These are phyloP conservation scores for Amphipoea oculea DNA, from an alignment of 2,888 invertebrate genomes.

Conservation along the genomic window DNA sequence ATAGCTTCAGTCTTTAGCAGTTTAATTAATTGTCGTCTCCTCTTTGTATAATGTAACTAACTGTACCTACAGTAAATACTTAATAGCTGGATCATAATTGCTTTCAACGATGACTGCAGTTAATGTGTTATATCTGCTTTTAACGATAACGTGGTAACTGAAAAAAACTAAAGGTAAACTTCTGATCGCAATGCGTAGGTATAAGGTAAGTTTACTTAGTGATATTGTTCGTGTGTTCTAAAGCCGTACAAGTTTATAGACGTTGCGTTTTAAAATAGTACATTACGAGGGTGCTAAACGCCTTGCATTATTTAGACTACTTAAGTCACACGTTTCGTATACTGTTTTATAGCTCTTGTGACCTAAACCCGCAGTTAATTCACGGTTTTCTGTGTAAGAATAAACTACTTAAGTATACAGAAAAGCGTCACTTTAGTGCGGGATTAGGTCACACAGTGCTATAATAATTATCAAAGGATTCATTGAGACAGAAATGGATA, in stretches of 20 bases:
- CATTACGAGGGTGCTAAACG: too few relatives aligned
- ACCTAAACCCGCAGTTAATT: too few relatives aligned
- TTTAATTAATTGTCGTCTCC: not conserved
- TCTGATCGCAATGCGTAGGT: not conserved
- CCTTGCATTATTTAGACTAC: too few relatives aligned
- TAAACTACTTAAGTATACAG: too few relatives aligned
- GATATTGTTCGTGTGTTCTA: not conserved
- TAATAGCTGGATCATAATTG: not conserved
- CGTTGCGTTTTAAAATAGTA: not conserved
- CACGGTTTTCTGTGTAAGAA: too few relatives aligned
- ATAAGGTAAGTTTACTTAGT: not conserved
- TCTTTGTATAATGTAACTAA: not conserved
- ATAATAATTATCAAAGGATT: not conserved
- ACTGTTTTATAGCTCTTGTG: too few relatives aligned
- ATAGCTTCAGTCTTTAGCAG: too few relatives aligned
- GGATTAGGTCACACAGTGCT: too few relatives aligned
- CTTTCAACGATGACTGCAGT: not conserved
- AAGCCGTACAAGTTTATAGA: not conserved
- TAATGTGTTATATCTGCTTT: not conserved
- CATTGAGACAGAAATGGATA: not conserved
- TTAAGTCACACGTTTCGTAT: too few relatives aligned
- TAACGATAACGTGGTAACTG: constrained; percentile 1
- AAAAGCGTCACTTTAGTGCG: too few relatives aligned
- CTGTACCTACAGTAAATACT: not conserved
- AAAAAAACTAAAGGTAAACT: too few relatives aligned